phyloP scores from a whole-genome alignment of 2,113 vertebrate species.

The Plecturocebus donacophilus region DNA sequence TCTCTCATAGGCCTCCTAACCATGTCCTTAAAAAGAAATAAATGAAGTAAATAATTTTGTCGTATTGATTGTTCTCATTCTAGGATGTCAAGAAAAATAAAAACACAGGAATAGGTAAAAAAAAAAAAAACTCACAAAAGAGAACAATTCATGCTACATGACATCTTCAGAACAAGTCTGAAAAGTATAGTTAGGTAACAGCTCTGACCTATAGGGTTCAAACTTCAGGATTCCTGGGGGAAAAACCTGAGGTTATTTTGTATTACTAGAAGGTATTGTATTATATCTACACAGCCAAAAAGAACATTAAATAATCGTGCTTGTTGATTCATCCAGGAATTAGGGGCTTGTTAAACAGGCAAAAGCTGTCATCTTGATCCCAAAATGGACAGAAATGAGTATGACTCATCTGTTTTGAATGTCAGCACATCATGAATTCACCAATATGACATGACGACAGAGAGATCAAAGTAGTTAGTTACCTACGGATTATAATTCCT shows the following conservation, averaged over 20 bases:
- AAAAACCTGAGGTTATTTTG: background rate
- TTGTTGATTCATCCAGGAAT: conserved; percentile 26
- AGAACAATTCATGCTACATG: background rate
- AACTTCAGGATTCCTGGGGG: background rate
- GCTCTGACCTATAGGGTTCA: background rate
- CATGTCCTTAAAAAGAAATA: conserved; percentile 18
- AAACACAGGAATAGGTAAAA: background rate
- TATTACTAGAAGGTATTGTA: conserved; percentile 41
- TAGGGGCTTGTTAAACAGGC: conserved; percentile 43
- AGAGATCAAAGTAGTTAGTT: conserved; percentile 27
- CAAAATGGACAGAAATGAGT: background rate
- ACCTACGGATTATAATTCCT: conserved; percentile 21
- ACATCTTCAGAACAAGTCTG: conserved; percentile 18
- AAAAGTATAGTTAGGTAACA: background rate
- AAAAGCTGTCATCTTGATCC: conserved; percentile 53
- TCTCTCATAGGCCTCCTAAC: background rate
- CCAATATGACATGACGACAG: background rate
- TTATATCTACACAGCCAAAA: conserved; percentile 43
- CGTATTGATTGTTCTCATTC: background rate
- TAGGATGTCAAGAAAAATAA: background rate
- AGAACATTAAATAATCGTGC: conserved; percentile 50
- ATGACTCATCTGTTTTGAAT: conserved; percentile 39
- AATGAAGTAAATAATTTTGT: background rate
- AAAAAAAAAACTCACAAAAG: background rate
- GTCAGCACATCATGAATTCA: conserved; percentile 61